Conservation (phyloP, 2,888 invertebrate genomes). For the Heliconius ethilla region DNA sequence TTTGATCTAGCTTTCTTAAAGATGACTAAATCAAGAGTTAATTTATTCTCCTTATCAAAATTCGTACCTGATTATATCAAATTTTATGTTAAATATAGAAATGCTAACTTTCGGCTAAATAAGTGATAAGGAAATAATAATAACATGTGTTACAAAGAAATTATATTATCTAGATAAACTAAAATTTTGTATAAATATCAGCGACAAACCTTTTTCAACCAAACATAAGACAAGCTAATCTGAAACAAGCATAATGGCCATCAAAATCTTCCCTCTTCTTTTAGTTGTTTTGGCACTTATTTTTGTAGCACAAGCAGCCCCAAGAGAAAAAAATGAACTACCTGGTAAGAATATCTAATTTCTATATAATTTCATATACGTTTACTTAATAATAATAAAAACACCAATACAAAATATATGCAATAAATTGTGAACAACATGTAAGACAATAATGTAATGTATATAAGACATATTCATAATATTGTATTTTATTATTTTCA, state of each 20-base stretch:
- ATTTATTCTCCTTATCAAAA: too few species aligned
- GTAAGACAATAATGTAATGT: too few species aligned
- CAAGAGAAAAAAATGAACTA: conserved; percentile 1
- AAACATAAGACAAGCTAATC: neutral
- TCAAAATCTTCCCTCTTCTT: conserved; percentile 2
- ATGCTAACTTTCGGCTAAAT: too few species aligned
- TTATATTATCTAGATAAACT: too few species aligned
- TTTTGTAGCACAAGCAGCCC: neutral
- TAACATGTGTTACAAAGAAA: too few species aligned
- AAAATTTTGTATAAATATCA: neutral
- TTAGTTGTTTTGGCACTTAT: neutral
- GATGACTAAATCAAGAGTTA: too few species aligned
- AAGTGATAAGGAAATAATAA: too few species aligned
- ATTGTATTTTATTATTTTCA: neutral
- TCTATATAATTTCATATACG: neutral
- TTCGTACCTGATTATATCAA: too few species aligned
- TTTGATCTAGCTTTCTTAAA: too few species aligned
- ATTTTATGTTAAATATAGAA: too few species aligned
- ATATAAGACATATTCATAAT: neutral
- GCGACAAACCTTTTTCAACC: neutral
- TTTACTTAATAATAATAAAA: neutral
- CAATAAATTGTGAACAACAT: too few species aligned
- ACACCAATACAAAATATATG: neutral
- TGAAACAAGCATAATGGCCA: neutral
- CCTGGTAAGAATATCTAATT: conserved; percentile 7